A percentile compares a stretch with the other conserved stretches of the same genome.
phyloP scores from a whole-genome alignment of 2,113 vertebrate genomes.

The Gallinago undulata region DNA sequence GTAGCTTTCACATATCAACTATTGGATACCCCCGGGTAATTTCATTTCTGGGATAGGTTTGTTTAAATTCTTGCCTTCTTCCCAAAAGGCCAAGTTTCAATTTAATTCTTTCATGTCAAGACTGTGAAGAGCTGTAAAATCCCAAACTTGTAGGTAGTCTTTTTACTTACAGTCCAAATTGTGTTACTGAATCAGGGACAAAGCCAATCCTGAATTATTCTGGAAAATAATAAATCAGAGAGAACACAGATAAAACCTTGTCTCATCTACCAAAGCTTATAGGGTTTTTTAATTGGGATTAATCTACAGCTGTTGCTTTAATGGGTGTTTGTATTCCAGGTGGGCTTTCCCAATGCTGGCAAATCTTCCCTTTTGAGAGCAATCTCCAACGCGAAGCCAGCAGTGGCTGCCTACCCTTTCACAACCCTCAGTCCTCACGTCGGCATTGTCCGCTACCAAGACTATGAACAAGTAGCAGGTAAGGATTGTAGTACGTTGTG shows the following conservation, averaged over 20 bases:
- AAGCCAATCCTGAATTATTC: neutral
- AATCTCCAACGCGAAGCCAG: conserved; percentile 89
- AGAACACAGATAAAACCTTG: neutral
- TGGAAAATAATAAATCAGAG: neutral
- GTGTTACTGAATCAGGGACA: neutral
- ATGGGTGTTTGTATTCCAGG: conserved; percentile 71
- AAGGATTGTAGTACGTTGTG: neutral
- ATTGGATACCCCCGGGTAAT: neutral
- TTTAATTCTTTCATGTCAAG: neutral
- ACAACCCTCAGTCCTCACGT: conserved; percentile 95
- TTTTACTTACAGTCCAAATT: neutral
- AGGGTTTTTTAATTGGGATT: neutral
- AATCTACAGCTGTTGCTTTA: neutral
- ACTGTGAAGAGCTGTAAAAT: neutral
- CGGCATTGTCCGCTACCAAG: conserved; percentile 86
- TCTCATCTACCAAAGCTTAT: neutral
- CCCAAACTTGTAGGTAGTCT: neutral
- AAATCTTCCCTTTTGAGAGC: conserved; percentile 92
- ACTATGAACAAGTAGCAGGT: conserved; percentile 93
- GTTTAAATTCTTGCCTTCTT: neutral
- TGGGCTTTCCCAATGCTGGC: conserved; percentile 95
- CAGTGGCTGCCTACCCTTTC: conserved; percentile 93
- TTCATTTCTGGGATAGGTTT: neutral
- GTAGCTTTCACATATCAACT: neutral
- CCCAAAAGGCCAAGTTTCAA: neutral